Conservation (phyloP, 2,797 vertebrate genomes). For the Perdix hodgsoniae region DNA sequence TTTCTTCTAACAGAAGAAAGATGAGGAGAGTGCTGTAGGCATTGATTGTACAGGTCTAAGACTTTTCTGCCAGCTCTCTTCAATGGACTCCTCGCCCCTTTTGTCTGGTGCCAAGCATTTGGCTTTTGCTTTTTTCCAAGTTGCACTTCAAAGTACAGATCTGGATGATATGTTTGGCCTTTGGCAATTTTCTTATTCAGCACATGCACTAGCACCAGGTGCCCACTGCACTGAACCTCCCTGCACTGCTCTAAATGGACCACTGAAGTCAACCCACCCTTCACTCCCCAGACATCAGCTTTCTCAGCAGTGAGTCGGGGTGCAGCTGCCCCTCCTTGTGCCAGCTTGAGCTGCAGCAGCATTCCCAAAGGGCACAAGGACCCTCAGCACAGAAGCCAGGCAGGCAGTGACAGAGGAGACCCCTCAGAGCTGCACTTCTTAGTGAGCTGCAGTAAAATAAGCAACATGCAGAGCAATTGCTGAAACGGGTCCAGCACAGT, state of each 20-base stretch:
- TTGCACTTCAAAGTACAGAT: background rate
- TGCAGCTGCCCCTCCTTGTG: background rate
- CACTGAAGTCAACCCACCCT: background rate
- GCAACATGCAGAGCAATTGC: background rate
- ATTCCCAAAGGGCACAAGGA: rapidly evolving
- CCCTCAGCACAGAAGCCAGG: rapidly evolving
- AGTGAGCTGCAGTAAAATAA: background rate
- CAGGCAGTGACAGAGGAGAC: background rate
- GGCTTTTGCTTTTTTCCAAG: background rate
- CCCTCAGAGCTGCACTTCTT: background rate
- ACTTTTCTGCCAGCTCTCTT: conserved; percentile 14
- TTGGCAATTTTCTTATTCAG: background rate
- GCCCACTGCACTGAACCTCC: rapidly evolving
- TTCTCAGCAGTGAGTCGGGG: background rate
- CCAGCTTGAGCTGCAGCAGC: background rate
- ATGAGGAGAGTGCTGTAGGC: conserved; percentile 8
- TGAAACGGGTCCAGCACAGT: background rate
- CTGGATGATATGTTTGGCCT: background rate
- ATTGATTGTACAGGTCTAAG: background rate
- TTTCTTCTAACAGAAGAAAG: background rate
- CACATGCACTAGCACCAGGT: background rate
- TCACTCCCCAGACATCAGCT: background rate
- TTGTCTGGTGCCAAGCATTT: conserved; percentile 34
- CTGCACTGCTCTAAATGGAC: rapidly evolving
- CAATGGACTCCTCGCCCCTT: conserved; percentile 2